Conservation (phyloP, 2,888 invertebrate genomes). For the Amphimallon solstitiale region DNA sequence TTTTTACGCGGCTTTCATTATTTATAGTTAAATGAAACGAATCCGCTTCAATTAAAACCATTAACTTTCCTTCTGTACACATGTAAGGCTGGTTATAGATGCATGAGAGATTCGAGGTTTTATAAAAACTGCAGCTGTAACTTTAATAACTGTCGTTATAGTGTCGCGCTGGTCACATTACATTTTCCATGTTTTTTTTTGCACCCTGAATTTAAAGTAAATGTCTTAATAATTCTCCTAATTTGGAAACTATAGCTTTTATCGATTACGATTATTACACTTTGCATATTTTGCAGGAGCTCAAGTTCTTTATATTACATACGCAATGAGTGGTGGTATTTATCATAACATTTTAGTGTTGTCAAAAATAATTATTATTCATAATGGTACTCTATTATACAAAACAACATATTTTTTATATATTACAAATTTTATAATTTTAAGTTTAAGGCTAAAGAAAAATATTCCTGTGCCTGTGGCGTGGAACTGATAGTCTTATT, state of each 20-base stretch:
- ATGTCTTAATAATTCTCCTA: slow-evolving; percentile 40
- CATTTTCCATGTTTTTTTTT: slow-evolving; percentile 1
- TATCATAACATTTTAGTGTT: too few relatives aligned
- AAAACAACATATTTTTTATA: too few relatives aligned
- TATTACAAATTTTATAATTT: too few relatives aligned
- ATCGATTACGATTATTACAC: not conserved
- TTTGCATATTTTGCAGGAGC: too few relatives aligned
- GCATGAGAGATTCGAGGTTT: slow-evolving; percentile 21
- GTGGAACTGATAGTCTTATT: too few relatives aligned
- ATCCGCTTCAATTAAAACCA: slow-evolving; percentile 39
- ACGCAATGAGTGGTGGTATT: too few relatives aligned
- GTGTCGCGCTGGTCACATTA: slow-evolving; percentile 35
- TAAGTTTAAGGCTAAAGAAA: too few relatives aligned
- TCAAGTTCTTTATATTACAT: too few relatives aligned
- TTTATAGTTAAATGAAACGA: slow-evolving; percentile 38
- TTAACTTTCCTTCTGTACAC: not conserved
- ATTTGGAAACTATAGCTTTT: slow-evolving; percentile 36
- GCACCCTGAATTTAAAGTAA: slow-evolving; percentile 26
- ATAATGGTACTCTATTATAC: too few relatives aligned
- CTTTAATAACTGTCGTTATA: slow-evolving; percentile 35
- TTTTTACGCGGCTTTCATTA: slow-evolving; percentile 3
- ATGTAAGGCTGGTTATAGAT: too few relatives aligned
- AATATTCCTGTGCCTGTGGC: too few relatives aligned
- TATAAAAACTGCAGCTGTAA: slow-evolving; percentile 41
- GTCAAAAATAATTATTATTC: too few relatives aligned